Evolutionary conservation across 2,797 vertebrate genomes (phyloP), one percentile per base, ranked within the genome.

Genomic region (Euphonia xanthogaster): DNA sequence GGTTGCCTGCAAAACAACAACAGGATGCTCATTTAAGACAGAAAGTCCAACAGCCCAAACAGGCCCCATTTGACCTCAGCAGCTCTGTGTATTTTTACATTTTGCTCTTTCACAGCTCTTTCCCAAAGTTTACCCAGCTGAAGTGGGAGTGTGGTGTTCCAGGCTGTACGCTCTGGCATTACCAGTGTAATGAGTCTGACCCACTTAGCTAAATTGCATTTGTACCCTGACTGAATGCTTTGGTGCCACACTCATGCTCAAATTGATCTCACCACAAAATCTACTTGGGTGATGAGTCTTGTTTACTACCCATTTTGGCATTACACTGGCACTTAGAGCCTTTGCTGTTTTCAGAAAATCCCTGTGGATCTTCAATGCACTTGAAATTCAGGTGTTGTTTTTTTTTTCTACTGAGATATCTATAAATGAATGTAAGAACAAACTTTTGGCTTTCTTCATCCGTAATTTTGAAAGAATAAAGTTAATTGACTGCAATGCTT

Each of bases 381-480:
- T 45, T 60, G 16, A 79, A 95, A 85, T 55, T 62, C n/a, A 42
- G 33, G 3, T 0, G 7, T 8, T 47, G 15, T 35, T 2, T 42
- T 40, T 42, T 16, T 12, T 58, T 79, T 24, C 25, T 85, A 40
- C n/a, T 44, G 27, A 76, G 8, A 33, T 50, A 70, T 20, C 17
- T 73, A 25, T 14, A 30, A 33, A 16, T 55, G 28, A 78, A 55
- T 28, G 33, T 35, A 53, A 81, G 71, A 60, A 61, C 33, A 79
- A 57, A 85, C 33, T 88, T 84, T 53, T 62, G 81, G 33, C 48
- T 25, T 87, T 85, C 51, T 79, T 92, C 53, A 91, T 31, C 45
- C 71, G 48, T 35, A 89, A 79, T 83, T 93, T 92, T 85, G 55
- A 87, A 87, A 93, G 24, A 42, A 87, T 77, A 92, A 87, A 71